phyloP scores from a whole-genome alignment of 2,113 vertebrate genomes.

The Myxocyprinus asiaticus region DNA sequence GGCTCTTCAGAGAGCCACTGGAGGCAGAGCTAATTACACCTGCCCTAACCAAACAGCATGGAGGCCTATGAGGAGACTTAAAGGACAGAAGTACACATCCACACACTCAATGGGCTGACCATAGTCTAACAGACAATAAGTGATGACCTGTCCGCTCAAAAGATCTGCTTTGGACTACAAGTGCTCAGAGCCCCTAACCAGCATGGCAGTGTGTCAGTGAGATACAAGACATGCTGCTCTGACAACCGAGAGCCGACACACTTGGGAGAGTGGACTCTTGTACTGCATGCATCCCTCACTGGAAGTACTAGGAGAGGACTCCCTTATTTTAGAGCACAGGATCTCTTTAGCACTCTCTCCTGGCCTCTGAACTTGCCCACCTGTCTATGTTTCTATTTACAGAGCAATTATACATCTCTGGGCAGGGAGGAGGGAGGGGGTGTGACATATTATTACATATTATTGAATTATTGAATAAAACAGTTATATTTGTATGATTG shows the following conservation, averaged over 20 bases:
- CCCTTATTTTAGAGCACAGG: conserved; percentile 60
- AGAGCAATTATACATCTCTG: conserved; percentile 64
- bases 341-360: conserved; percentile 52
- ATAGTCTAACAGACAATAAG: conserved; percentile 1
- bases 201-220: neutral
- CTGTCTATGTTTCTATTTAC: conserved; percentile 65
- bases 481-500: conserved; percentile 82
- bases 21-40: conserved; percentile 48
- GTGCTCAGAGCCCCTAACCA: neutral
- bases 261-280: conserved; percentile 23
- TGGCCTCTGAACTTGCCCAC: conserved; percentile 61
- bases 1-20: conserved; percentile 23
- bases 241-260: neutral
- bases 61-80: conserved; percentile 21
- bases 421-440: conserved; percentile 61
- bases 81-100: neutral
- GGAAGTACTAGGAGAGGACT: conserved; percentile 54
- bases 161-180: neutral
- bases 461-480: conserved; percentile 74
- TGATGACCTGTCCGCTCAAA: no score
- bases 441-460: conserved; percentile 63
- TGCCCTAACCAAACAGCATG: conserved; percentile 40
- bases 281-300: conserved; percentile 66
- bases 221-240: neutral
- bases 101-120: neutral